Conservation (phyloP, 2,113 vertebrate species). For the Raja brachyura region DNA sequence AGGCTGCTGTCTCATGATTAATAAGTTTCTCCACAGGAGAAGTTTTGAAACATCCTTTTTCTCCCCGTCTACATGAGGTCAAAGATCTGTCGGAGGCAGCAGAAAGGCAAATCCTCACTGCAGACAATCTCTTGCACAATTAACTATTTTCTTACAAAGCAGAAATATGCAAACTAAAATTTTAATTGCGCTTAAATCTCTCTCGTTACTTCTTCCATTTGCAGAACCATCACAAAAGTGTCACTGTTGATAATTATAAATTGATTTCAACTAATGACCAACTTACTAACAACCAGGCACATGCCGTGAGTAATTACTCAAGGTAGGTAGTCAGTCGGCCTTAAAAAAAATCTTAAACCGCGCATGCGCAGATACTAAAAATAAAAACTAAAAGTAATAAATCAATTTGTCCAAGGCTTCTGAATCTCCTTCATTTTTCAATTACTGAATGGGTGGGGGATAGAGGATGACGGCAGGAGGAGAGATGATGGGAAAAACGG, state of each 20-base stretch:
- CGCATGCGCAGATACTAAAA: no score
- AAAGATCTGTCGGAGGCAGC: background rate
- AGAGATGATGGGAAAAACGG: no score
- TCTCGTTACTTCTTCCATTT: background rate
- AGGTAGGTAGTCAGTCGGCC: no score
- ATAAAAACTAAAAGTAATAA: no score
- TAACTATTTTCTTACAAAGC: background rate
- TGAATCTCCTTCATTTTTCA: no score
- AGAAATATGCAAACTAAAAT: background rate
- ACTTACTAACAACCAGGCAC: background rate
- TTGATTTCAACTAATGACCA: background rate
- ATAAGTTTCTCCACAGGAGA: background rate
- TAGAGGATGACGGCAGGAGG: no score
- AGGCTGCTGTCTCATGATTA: background rate
- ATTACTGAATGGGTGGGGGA: no score
- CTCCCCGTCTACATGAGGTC: background rate
- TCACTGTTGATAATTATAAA: background rate
- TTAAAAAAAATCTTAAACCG: no score
- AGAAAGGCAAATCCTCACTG: background rate
- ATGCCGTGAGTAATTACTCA: no score
- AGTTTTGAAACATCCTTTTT: background rate
- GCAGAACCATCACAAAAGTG: background rate
- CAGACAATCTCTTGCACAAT: background rate
- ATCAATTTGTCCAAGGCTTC: no score
- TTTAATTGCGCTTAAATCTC: background rate